phyloP scores from a whole-genome alignment of 2,888 invertebrate species.

The Tryphoninae sp. region DNA sequence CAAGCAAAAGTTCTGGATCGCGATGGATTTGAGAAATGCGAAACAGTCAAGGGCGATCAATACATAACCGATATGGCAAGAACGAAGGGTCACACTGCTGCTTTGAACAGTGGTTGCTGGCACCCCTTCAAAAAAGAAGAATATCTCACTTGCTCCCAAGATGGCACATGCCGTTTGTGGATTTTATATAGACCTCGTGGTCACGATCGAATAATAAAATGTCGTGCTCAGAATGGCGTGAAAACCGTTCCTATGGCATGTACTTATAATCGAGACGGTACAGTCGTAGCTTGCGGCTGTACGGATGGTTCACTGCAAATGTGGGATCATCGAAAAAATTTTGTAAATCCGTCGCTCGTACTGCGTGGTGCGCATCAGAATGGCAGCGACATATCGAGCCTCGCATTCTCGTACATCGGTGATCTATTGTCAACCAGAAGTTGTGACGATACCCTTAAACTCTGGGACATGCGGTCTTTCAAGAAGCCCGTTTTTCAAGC shows the following conservation, averaged over 20 bases:
- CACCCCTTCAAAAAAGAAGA: slow-evolving; percentile 95
- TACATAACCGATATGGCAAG: slow-evolving; percentile 96
- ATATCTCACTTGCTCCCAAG: slow-evolving; percentile 96
- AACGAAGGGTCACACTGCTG: slow-evolving; percentile 97
- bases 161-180: slow-evolving; percentile 97
- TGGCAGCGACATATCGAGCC: slow-evolving; percentile 90
- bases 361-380: slow-evolving; percentile 91
- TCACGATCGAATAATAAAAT: slow-evolving; percentile 93
- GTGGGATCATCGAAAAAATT: slow-evolving; percentile 97
- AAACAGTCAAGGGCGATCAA: slow-evolving; percentile 97
- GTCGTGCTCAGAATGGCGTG: slow-evolving; percentile 92
- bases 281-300: slow-evolving; percentile 94
- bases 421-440: slow-evolving; percentile 90
- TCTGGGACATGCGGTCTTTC: slow-evolving; percentile 95
- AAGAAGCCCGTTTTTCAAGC: slow-evolving; percentile 89
- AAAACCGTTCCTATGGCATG: slow-evolving; percentile 93
- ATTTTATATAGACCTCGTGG: slow-evolving; percentile 89
- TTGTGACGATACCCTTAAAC: slow-evolving; percentile 95
- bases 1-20: slow-evolving; percentile 97
- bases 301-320: slow-evolving; percentile 97
- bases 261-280: slow-evolving; percentile 92
- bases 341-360: slow-evolving; percentile 92
- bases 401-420: slow-evolving; percentile 95
- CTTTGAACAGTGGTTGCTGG: slow-evolving; percentile 94
- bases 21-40: slow-evolving; percentile 96